A percentile compares a stretch with the other conserved stretches of the same genome.
phyloP scores from a whole-genome alignment of 2,797 vertebrate genomes.

The Centroberyx gerrardi region DNA sequence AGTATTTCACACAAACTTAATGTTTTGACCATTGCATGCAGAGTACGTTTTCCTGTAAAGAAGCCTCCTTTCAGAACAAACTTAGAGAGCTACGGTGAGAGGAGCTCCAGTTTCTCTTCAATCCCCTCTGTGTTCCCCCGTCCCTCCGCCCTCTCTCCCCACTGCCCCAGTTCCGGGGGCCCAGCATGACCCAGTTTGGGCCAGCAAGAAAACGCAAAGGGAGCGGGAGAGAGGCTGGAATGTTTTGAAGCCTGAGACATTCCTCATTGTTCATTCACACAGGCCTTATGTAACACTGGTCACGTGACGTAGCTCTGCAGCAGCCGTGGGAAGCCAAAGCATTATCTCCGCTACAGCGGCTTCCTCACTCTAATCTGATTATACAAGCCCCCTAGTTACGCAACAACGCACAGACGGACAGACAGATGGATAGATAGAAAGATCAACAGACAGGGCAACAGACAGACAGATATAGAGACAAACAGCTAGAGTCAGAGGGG shows the following conservation, averaged over 20 bases:
- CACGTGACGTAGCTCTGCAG: conserved; percentile 81
- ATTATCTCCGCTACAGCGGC: conserved; percentile 79
- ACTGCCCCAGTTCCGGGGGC: conserved; percentile 81
- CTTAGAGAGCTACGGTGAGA: conserved; percentile 29
- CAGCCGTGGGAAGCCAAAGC: conserved; percentile 81
- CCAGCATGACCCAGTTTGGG: conserved; percentile 83
- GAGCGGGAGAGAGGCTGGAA: conserved; percentile 71
- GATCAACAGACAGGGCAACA: conserved; percentile 11
- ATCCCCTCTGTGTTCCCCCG: conserved; percentile 60
- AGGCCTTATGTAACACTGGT: conserved; percentile 83
- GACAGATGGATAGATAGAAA: conserved; percentile 26
- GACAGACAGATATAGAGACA: conserved; percentile 7
- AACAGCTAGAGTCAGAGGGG: neutral
- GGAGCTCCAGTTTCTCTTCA: conserved; percentile 60
- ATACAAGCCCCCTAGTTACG: conserved; percentile 78
- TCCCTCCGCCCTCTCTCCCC: conserved; percentile 69
- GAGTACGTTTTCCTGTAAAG: conserved; percentile 10
- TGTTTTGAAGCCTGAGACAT: conserved; percentile 85
- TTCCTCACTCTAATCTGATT: conserved; percentile 81
- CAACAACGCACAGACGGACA: conserved; percentile 61
- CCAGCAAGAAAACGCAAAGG: conserved; percentile 56
- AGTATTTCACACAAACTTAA: conserved; percentile 12
- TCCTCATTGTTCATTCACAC: conserved; percentile 87
- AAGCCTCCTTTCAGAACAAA: conserved; percentile 47
- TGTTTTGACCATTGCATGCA: conserved; percentile 26